phyloP scores from a whole-genome alignment of 2,113 vertebrate genomes.

The Austrofundulus limnaeus region DNA sequence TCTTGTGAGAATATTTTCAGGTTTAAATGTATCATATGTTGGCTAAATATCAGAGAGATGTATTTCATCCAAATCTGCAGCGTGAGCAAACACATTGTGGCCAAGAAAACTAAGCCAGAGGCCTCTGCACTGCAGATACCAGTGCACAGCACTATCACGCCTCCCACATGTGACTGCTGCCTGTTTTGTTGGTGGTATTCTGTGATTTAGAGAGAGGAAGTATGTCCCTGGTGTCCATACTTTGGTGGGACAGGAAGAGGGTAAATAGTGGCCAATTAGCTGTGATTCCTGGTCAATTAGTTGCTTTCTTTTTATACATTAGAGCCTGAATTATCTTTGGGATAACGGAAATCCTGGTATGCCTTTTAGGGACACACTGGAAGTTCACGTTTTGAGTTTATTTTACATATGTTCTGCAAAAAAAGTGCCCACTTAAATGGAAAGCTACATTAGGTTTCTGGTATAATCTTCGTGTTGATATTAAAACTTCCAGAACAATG shows the following conservation, averaged over 20 bases:
- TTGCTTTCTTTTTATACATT: slow-evolving; percentile 61
- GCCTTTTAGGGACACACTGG: slow-evolving; percentile 23
- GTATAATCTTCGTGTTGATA: no score
- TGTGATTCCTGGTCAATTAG: slow-evolving; percentile 76
- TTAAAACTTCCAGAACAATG: no score
- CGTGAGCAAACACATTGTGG: slow-evolving; percentile 27
- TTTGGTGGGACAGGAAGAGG: slow-evolving; percentile 72
- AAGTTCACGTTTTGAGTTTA: slow-evolving; percentile 39
- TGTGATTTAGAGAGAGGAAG: slow-evolving; percentile 39
- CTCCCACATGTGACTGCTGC: slow-evolving; percentile 35
- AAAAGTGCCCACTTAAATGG: no score
- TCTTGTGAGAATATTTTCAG: slow-evolving; percentile 25
- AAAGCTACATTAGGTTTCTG: no score
- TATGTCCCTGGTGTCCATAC: slow-evolving; percentile 38
- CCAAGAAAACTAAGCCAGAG: slow-evolving; percentile 17
- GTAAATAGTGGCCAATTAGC: slow-evolving; percentile 72
- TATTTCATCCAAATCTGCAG: slow-evolving; percentile 48
- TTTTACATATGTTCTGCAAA: not conserved
- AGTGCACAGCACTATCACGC: slow-evolving; percentile 30
- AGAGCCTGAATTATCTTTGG: slow-evolving; percentile 66
- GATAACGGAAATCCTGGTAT: slow-evolving; percentile 49
- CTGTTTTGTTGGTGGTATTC: slow-evolving; percentile 46
- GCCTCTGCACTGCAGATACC: slow-evolving; percentile 36
- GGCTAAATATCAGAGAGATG: slow-evolving; percentile 59
- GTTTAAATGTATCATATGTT: slow-evolving; percentile 45